Base-by-base conservation (phyloP, 1,140 invertebrate species). In the Eubasilissa regina region DNA sequence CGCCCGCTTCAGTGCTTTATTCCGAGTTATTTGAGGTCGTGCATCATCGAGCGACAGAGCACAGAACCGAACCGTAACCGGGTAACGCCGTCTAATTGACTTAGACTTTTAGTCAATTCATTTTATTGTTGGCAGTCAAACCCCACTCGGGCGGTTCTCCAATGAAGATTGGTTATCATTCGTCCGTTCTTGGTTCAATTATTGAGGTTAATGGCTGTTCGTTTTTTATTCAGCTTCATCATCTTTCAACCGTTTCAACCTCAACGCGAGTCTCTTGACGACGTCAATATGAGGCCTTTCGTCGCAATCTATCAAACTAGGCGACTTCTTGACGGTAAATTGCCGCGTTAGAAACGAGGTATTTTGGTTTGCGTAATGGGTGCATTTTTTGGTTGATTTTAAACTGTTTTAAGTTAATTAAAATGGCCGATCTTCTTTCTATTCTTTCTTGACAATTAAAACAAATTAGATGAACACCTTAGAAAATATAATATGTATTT, bases 91-190 rank as follows among this genome's bases (percentile, higher is more conserved):
- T 45, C 19, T 70, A 70, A 70, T 70, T 70, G 66, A 70, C 51
- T 70, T 70, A 70, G 66, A 51, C 25, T 64, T 64, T 58, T 64
- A 25, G 25, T 64, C 45, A 47, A 48, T 70, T 48, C 45, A 3
- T 68, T 51, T 53, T 17, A 70, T 70, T 70, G 66, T 70, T 51
- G 47, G 66, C 45, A 25, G 66, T 21, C 66, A 70, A 48, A 70
- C 13, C 11, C 17, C 15, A 70, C 19, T 35, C 10, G 47, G 25
- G 25, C 25, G 8, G 44, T 43, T 53, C 15, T 51, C 15, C 47
- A 70, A 70, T 70, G 66, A 70, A 70, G 66, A 70, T 70, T 70
- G 66, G 66, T 70, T 48, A 47, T 48, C 17, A 70, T 70, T 70
- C 48, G 47, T 12, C 66, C 51, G 47, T 17, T 51, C 44, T 70